Base-by-base conservation (phyloP, 2,113 vertebrate genomes). In the Isichthys henryi region DNA sequence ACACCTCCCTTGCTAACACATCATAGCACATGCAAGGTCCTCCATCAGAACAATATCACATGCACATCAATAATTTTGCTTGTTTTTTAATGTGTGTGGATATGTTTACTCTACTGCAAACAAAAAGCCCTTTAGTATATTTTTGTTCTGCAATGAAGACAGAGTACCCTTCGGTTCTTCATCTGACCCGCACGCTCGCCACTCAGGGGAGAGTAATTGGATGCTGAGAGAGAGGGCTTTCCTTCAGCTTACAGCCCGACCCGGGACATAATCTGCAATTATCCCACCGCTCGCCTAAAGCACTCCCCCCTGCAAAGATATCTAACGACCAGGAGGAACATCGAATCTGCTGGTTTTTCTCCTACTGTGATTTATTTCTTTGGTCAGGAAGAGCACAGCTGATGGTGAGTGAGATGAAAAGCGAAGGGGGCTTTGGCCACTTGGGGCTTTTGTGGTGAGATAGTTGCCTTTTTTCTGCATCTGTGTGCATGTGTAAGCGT, bases 401-500 rank as follows among this genome's bases (percentile, higher is more conserved):
- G 35, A 58, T 58, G 52, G 15, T 62, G 53, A 88, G 23, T 2
- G 31, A 62, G 86, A 62, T 58, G 21, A 45, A 88, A 43, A 45
- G 52, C 21, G 23, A 6, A n/a, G 53, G 50, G 13, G 50, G 4
- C 2, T 87, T 48, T 48, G 70, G 9, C 11, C 23, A 5, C 43
- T 39, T 86, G 19, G 52, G 39, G 23, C 6, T 89, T 58, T 62
- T 13, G 46, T 74, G 87, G 39, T n/a, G 70, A 89, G 86, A 86
- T n/a, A 3, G 56, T 10, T 62, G 58, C 58, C 23, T 62, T 84
- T 80, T 52, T 91, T 62, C 88, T 90, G 88, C 89, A 27, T 45
- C 58, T 82, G 62, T 50, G n/a, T 62, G 58, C 23, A 8, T 62
- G 23, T 62, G 23, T 62, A 93, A 74, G 23, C 7, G 49, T 89